Evolutionary conservation across 2,113 vertebrate genomes (phyloP).

Genomic region (Lepidothrix coronata): DNA sequence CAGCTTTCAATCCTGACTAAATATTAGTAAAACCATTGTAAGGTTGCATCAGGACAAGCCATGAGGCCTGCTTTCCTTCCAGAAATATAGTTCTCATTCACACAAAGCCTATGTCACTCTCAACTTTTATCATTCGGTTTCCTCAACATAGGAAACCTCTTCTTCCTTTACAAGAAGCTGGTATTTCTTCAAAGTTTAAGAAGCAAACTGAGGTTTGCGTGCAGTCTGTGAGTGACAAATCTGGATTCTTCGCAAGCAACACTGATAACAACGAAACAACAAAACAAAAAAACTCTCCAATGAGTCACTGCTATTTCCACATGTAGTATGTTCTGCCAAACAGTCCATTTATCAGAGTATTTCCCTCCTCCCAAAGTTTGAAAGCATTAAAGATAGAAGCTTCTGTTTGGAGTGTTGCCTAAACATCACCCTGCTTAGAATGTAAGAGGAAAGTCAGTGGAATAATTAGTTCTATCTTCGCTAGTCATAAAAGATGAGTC

Average conservation of each 20-base stretch:
- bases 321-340: background rate
- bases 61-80: background rate
- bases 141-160: background rate
- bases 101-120: background rate
- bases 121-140: background rate
- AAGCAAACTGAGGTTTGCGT: background rate
- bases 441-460: background rate
- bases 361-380: background rate
- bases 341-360: background rate
- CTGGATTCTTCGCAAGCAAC: background rate
- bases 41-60: background rate
- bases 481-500: background rate
- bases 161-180: background rate
- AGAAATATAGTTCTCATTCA: background rate
- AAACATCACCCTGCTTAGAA: background rate
- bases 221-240: background rate
- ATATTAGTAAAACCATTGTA: background rate
- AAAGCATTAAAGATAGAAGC: background rate
- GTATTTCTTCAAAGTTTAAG: background rate
- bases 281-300: background rate
- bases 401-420: background rate
- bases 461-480: background rate
- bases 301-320: background rate
- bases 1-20: background rate
- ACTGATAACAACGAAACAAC: background rate